Evolutionary conservation across 2,888 invertebrate genomes (phyloP).

Genomic region (Gastracanthus pulcherrimus): DNA sequence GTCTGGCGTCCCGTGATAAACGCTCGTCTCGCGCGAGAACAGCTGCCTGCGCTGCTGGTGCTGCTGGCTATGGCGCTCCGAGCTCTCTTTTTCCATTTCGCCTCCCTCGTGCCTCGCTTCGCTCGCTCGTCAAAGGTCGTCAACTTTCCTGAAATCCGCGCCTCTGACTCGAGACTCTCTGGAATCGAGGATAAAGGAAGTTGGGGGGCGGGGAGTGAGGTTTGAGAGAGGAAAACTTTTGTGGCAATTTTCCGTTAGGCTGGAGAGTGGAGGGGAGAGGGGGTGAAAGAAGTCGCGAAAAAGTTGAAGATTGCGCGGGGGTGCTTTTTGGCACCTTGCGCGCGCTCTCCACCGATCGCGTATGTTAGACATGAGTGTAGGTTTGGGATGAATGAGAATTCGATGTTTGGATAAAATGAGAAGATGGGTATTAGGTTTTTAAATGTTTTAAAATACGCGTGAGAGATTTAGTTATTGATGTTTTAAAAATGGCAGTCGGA

Average conservation of each 20-base stretch:
- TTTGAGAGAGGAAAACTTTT: conserved; percentile 54
- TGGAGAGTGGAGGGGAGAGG: neutral
- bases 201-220: too few relatives aligned
- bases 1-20: conserved; percentile 61
- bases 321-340: conserved; percentile 41
- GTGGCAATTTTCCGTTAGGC: conserved; percentile 54
- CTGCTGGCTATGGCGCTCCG: too few relatives aligned
- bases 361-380: neutral
- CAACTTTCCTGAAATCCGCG: conserved; percentile 45
- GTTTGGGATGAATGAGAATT: too few relatives aligned
- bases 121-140: conserved; percentile 46
- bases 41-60: conserved; percentile 15
- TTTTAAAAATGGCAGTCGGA: too few relatives aligned
- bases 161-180: conserved; percentile 41
- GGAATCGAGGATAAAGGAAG: conserved; percentile 56
- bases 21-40: conserved; percentile 47
- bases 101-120: conserved; percentile 42
- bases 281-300: conserved; percentile 47
- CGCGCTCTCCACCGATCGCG: neutral
- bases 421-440: too few relatives aligned
- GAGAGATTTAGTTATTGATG: too few relatives aligned
- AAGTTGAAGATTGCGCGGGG: conserved; percentile 47
- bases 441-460: too few relatives aligned
- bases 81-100: conserved; percentile 35
- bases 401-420: too few relatives aligned